phyloP scores from a whole-genome alignment of 2,888 invertebrate genomes.

The Tiliacea aurago region DNA sequence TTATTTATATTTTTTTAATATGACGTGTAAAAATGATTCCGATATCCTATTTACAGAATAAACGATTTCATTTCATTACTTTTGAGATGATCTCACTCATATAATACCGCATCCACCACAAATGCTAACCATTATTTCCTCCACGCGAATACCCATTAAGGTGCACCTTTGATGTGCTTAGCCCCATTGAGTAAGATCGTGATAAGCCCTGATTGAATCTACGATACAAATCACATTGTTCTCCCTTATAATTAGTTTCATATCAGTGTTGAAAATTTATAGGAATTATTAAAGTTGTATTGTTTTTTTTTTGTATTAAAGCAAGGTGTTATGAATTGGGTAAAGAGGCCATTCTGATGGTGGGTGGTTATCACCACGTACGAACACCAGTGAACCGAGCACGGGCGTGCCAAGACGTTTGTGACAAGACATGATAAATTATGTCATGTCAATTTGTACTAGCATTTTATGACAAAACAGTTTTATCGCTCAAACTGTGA shows the following conservation, averaged over 20 bases:
- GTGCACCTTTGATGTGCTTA: conserved; percentile 65
- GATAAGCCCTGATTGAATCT: conserved; percentile 65
- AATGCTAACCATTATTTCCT: not conserved
- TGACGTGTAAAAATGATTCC: no score
- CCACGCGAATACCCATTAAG: conserved; percentile 62
- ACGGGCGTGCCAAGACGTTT: no score
- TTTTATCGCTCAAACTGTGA: no score
- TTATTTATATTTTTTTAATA: no score
- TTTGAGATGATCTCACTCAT: no score
- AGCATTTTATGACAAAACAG: no score
- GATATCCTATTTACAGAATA: no score
- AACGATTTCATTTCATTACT: no score
- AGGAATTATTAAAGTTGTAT: conserved; percentile 14
- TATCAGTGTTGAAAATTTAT: conserved; percentile 51
- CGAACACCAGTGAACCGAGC: no score
- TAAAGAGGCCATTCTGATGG: not conserved
- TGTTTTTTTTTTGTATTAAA: conserved; percentile 1
- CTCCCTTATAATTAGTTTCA: conserved; percentile 60
- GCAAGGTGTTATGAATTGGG: not conserved
- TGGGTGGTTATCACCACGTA: not conserved
- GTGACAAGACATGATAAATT: no score
- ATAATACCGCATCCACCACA: conserved; percentile 45
- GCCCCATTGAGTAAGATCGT: conserved; percentile 63
- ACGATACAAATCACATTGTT: conserved; percentile 57
- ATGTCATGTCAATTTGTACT: no score